A percentile compares a stretch with the other conserved stretches of the same genome.
These are phyloP conservation scores for Eupithecia centaureata DNA, from an alignment of 2,888 invertebrate species.

Conservation along the genomic window DNA sequence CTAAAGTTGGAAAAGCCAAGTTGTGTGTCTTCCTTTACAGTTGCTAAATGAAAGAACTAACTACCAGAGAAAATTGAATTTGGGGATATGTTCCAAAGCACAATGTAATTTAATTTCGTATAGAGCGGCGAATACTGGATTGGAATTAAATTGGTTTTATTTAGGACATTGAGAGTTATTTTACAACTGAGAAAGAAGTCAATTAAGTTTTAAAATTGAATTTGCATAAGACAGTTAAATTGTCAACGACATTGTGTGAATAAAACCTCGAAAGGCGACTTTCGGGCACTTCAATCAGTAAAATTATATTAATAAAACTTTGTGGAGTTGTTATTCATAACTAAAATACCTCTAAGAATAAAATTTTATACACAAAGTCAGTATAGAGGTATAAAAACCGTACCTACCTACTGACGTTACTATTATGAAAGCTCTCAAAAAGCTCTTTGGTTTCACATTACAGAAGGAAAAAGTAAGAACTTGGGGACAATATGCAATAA, in stretches of 20 bases:
- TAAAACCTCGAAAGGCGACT: slow-evolving; percentile 19
- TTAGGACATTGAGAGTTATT: slow-evolving; percentile 11
- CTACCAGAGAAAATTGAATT: slow-evolving; percentile 25
- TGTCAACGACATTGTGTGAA: slow-evolving; percentile 23
- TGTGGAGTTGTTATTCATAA: slow-evolving; percentile 15
- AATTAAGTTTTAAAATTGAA: slow-evolving; percentile 14
- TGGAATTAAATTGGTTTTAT: slow-evolving; percentile 26
- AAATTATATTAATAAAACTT: slow-evolving; percentile 21
- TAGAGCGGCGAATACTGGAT: slow-evolving; percentile 18
- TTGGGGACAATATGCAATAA: slow-evolving; percentile 33
- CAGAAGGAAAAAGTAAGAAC: slow-evolving; percentile 15
- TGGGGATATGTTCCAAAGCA: slow-evolving; percentile 13
- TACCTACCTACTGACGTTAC: too few species aligned
- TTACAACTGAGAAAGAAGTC: slow-evolving; percentile 12
- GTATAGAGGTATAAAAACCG: neutral
- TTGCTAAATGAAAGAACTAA: slow-evolving; percentile 31
- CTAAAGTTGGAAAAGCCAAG: slow-evolving; percentile 29
- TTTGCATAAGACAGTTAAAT: slow-evolving; percentile 13
- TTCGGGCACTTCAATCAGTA: slow-evolving; percentile 15
- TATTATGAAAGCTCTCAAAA: slow-evolving; percentile 15
- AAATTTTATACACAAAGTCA: slow-evolving; percentile 7
- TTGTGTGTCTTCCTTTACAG: slow-evolving; percentile 24
- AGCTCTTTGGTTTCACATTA: slow-evolving; percentile 11
- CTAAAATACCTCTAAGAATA: slow-evolving; percentile 12
- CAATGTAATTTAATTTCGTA: slow-evolving; percentile 26